These are phyloP conservation scores for Campoplex capitator DNA, from an alignment of 2,888 invertebrate genomes.

Conservation along the genomic window DNA sequence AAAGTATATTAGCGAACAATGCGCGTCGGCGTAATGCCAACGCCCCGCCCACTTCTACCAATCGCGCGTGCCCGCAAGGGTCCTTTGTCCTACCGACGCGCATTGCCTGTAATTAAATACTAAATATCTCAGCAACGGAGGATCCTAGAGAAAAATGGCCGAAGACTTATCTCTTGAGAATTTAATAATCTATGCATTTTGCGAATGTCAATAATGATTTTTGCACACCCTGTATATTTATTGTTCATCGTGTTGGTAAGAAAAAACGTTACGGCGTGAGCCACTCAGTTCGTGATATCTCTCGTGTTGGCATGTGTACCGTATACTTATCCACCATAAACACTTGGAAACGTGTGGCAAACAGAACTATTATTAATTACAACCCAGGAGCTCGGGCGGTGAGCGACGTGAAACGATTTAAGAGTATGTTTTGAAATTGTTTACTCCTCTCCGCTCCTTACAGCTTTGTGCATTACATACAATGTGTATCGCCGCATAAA, in stretches of 20 bases:
- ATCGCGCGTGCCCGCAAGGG: neutral
- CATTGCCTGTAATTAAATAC: neutral
- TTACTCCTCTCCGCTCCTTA: conserved; percentile 55
- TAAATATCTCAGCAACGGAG: neutral
- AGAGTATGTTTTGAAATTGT: conserved; percentile 66
- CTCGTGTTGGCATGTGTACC: conserved; percentile 37
- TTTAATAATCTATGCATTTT: neutral
- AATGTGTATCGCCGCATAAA: neutral
- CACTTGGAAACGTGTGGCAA: conserved; percentile 64
- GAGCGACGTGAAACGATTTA: conserved; percentile 68
- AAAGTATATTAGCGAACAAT: neutral
- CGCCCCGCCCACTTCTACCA: neutral
- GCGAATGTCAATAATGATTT: neutral
- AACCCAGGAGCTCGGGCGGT: conserved; percentile 57
- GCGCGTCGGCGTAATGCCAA: neutral
- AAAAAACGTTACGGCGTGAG: conserved; percentile 39
- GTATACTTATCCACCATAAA: conserved; percentile 68
- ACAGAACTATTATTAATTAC: conserved; percentile 69
- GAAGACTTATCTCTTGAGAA: neutral
- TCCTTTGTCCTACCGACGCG: neutral
- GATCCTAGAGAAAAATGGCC: neutral
- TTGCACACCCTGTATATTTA: neutral
- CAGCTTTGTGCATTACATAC: conserved; percentile 6
- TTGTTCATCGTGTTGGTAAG: conserved; percentile 26
- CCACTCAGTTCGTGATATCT: conserved; percentile 33